Evolutionary conservation across 2,888 invertebrate species (phyloP).

Genomic region (Ischnura elegans): DNA sequence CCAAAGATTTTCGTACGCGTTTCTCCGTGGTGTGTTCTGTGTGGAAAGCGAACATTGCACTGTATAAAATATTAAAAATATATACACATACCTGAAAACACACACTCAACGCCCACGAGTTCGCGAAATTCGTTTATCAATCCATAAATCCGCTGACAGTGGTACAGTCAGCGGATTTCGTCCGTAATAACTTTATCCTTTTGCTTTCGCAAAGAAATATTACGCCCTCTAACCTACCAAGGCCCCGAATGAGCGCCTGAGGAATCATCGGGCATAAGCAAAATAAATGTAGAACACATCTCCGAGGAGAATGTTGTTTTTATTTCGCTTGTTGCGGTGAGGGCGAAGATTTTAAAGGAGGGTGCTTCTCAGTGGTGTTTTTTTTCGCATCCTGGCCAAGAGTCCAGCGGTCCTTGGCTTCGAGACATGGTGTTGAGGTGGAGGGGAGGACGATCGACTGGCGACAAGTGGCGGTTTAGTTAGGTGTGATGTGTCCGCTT

Average conservation of each 20-base stretch:
- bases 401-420: neutral
- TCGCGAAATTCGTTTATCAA: neutral
- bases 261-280: no score
- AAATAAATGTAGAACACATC: neutral
- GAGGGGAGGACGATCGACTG: neutral
- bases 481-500: constrained; percentile 18
- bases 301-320: neutral
- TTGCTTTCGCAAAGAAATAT: no score
- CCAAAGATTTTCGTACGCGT: neutral
- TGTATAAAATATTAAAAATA: no score
- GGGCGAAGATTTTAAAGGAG: no score
- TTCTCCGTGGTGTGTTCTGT: no score
- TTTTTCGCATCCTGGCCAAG: neutral
- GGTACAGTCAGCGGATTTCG: neutral
- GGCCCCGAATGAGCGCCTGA: no score
- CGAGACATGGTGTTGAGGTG: neutral
- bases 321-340: neutral
- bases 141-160: neutral
- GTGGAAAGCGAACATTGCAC: no score
- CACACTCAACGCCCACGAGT: neutral
- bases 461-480: neutral
- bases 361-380: neutral
- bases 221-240: no score
- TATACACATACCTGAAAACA: neutral
- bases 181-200: neutral